Base-by-base conservation (phyloP, 2,888 invertebrate genomes). In the Agrotis clavis region DNA sequence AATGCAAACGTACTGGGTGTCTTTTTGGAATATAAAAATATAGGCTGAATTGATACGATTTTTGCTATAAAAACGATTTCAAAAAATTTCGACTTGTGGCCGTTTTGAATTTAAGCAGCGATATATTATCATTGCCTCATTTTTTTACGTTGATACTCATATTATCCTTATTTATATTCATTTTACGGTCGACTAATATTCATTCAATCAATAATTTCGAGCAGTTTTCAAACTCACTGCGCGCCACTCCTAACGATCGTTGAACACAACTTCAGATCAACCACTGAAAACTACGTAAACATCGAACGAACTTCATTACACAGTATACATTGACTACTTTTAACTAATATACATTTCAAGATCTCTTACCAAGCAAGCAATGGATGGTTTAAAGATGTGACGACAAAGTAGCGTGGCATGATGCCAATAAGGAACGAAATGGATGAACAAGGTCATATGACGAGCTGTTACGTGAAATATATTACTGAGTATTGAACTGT, bases 381-480 rank as follows among this genome's bases (percentile, higher is more conserved):
- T 89, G 82, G 74, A 76, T 68, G 1, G 0, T 5, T 3, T 11
- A 71, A 74, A 68, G 60, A 21, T 14, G 21, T 68, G 74, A 76
- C 62, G 63, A 62, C 71, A 71, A 70, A 66, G 50, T 59, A 61
- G 68, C 54, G 82, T 94, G 94, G 94, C 94, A 87, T 54, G 61
- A 74, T 86, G 92, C 94, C 94, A 94, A 93, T 91, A 90, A 92
- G 91, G 92, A 93, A 92, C 89, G 86, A 92, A 90, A 91, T 90
- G 82, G 77, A 53, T 80, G 72, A 64, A 74, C 90, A 90, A 91
- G 88, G 88, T 82, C 87, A 66, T 14, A 47, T 79, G 84, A 85
- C 83, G 80, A 67, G 64, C 65, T 73, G 63, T 69, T 78, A 67
- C 75, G 74, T 62, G 30, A 56, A 11, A 67, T 64, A 56, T 41